A percentile compares a stretch with the other conserved stretches of the same genome.
Conservation (phyloP, 92 coral and sea anemone species). For the Heteractis magnifica region DNA sequence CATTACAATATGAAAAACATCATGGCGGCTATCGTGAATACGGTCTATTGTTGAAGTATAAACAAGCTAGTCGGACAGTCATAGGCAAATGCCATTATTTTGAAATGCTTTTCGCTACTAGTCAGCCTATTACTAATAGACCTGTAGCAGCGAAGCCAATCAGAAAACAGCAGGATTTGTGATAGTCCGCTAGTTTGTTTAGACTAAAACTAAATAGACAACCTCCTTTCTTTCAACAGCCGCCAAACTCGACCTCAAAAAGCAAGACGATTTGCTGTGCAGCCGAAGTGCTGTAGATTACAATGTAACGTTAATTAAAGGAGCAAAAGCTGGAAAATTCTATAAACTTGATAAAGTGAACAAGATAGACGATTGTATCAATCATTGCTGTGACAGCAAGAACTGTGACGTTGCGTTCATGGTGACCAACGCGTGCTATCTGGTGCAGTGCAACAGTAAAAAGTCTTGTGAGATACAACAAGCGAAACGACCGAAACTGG, state of each 20-base stretch:
- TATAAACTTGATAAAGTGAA: slow-evolving; percentile 66
- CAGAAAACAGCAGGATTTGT: no score
- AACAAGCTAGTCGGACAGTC: no score
- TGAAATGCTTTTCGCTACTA: no score
- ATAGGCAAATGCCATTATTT: no score
- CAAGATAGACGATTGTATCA: slow-evolving; percentile 76
- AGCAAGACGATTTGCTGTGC: slow-evolving; percentile 57
- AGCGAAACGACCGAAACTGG: slow-evolving; percentile 69
- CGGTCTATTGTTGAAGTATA: no score
- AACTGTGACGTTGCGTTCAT: slow-evolving; percentile 94
- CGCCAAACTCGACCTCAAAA: slow-evolving; percentile 53
- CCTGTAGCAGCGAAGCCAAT: no score
- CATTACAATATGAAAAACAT: no score
- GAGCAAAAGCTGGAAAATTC: slow-evolving; percentile 84
- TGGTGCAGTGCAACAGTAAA: slow-evolving; percentile 75
- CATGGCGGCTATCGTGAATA: no score
- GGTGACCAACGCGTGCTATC: slow-evolving; percentile 80
- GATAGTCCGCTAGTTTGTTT: no score
- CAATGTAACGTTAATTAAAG: slow-evolving; percentile 79
- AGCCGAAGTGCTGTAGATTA: slow-evolving; percentile 83
- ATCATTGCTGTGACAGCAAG: slow-evolving; percentile 78
- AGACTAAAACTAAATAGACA: neutral
- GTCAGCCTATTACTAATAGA: no score
- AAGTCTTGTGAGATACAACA: slow-evolving; percentile 85
- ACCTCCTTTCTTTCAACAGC: slow-evolving; percentile 6